Conservation (phyloP, 2,797 vertebrate species). For the Echeneis naucrates region DNA sequence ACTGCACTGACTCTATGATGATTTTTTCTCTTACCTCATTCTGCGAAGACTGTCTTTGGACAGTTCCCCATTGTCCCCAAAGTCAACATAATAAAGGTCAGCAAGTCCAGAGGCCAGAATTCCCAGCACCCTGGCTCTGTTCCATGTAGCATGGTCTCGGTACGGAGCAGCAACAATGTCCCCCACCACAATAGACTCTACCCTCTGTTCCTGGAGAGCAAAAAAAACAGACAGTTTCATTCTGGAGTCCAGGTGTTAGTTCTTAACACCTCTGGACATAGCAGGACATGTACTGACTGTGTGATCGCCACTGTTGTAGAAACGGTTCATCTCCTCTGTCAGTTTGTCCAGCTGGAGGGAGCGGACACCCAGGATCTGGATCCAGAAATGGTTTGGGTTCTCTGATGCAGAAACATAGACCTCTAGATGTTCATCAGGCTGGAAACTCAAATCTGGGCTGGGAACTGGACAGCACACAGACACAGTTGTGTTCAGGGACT, state of each 20-base stretch:
- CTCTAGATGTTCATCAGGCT: slow-evolving; percentile 90
- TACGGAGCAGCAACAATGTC: slow-evolving; percentile 92
- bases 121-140: slow-evolving; percentile 89
- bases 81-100: slow-evolving; percentile 93
- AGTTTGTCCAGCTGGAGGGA: slow-evolving; percentile 92
- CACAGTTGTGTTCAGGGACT: background rate
- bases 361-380: slow-evolving; percentile 91
- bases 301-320: slow-evolving; percentile 76
- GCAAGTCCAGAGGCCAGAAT: slow-evolving; percentile 82
- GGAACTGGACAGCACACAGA: slow-evolving; percentile 81
- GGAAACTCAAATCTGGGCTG: slow-evolving; percentile 92
- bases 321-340: slow-evolving; percentile 87
- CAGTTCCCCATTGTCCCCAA: slow-evolving; percentile 89
- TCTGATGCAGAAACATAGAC: slow-evolving; percentile 91
- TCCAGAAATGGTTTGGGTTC: slow-evolving; percentile 93
- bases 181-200: slow-evolving; percentile 80
- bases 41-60: slow-evolving; percentile 80
- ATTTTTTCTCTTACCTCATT: slow-evolving; percentile 82
- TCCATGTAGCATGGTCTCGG: slow-evolving; percentile 83
- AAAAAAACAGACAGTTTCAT: background rate
- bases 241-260: background rate
- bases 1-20: background rate
- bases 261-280: background rate
- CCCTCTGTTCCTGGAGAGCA: slow-evolving; percentile 80
- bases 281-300: slow-evolving; percentile 66